Percentiles rank a stretch among this genome's conserved stretches.
These are phyloP conservation scores for Mus caroli DNA, from an alignment of 2,797 vertebrate genomes.

Conservation along the genomic window DNA sequence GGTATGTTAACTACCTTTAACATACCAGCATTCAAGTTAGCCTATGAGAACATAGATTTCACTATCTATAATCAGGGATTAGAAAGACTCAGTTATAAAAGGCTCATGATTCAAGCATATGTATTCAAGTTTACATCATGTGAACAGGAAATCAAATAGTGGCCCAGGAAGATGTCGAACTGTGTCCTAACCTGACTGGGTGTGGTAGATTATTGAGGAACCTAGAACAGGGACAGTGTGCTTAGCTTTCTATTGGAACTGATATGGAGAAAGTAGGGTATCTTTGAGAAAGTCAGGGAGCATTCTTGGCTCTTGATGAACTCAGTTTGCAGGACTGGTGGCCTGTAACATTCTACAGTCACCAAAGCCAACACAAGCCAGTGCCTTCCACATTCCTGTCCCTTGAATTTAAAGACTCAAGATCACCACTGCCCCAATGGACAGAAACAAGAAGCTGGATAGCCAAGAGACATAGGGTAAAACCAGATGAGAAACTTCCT, in stretches of 20 bases:
- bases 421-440: background rate
- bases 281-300: background rate
- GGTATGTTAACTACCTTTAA: slow-evolving; percentile 1
- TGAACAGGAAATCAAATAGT: background rate
- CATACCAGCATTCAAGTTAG: background rate
- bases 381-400: background rate
- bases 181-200: background rate
- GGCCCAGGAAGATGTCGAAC: background rate
- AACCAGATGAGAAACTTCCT: background rate
- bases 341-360: background rate
- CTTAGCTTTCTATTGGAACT: background rate
- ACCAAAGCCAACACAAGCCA: background rate
- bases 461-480: background rate
- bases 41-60: background rate
- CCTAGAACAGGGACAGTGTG: background rate
- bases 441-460: background rate
- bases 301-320: background rate
- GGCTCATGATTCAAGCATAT: background rate
- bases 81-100: background rate
- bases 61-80: background rate
- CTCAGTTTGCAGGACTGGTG: background rate
- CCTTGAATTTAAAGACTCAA: background rate
- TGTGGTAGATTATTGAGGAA: background rate
- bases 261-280: background rate
- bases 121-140: slow-evolving; percentile 3